A percentile compares a stretch with the other conserved stretches of the same genome.
Evolutionary conservation across 2,797 vertebrate species (phyloP).

Genomic region (Melanotaenia maccullochi): DNA sequence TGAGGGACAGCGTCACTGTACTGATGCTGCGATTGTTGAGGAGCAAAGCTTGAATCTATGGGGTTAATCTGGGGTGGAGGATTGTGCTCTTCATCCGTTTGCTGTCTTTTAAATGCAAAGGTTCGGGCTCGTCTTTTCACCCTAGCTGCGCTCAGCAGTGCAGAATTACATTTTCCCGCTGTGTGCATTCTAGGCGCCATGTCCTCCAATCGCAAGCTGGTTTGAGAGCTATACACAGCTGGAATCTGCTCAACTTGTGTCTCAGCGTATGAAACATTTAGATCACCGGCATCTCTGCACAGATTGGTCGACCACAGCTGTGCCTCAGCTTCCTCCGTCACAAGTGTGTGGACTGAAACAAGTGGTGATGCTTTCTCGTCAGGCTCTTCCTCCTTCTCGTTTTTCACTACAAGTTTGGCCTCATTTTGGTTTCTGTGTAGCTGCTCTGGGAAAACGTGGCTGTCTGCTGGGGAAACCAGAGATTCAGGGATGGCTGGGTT

Average conservation of each 20-base stretch:
- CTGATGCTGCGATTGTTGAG: slow-evolving; percentile 31
- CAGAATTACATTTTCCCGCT: slow-evolving; percentile 25
- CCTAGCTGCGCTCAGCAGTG: background rate
- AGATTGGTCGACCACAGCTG: slow-evolving; percentile 46
- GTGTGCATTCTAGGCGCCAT: slow-evolving; percentile 18
- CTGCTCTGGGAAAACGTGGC: slow-evolving; percentile 30
- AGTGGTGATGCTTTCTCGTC: slow-evolving; percentile 27
- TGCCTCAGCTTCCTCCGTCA: slow-evolving; percentile 19
- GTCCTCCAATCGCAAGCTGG: slow-evolving; percentile 23
- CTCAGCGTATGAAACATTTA: background rate
- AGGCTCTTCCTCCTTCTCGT: slow-evolving; percentile 44
- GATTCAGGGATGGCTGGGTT: background rate
- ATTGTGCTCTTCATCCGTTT: slow-evolving; percentile 18
- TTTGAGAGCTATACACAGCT: slow-evolving; percentile 20
- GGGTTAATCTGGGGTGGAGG: slow-evolving; percentile 23
- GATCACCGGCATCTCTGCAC: slow-evolving; percentile 14
- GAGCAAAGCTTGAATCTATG: background rate
- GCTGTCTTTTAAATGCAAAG: slow-evolving; percentile 39
- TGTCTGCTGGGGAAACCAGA: slow-evolving; percentile 5
- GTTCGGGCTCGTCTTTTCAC: slow-evolving; percentile 37
- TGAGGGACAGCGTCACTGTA: slow-evolving; percentile 11
- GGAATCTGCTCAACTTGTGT: slow-evolving; percentile 48
- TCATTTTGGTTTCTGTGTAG: slow-evolving; percentile 1
- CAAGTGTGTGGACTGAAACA: slow-evolving; percentile 6
- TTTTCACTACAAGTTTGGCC: slow-evolving; percentile 56